Base-by-base conservation (phyloP, 1,140 invertebrate species). In the Danaus melanippus region DNA sequence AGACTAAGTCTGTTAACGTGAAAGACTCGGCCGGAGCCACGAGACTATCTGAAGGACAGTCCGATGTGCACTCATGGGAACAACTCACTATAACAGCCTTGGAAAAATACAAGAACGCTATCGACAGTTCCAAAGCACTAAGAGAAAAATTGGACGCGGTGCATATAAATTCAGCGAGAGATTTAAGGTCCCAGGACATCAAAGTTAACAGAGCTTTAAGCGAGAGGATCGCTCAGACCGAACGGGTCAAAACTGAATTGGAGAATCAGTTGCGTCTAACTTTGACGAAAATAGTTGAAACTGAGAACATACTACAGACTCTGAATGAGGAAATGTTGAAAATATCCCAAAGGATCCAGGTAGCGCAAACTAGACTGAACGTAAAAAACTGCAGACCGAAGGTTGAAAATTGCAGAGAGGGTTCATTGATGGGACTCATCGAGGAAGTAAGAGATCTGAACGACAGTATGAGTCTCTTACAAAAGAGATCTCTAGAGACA, bases 361-460 rank as follows among this genome's bases (percentile, higher is more conserved):
- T 93, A 8, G 92, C 92, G 4, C 93, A 94, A 71, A 94, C 93
- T 4, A 88, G 93, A 64, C 84, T 95, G 69, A 89, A 92, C 66
- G 90, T 92, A 60, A 89, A 93, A 53, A 87, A 89, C 21, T 84
- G 88, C 40, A 80, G 91, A 10, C 91, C 91, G 2, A 83, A 90
- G 12, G 89, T 93, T 4, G 93, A 94, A 74, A 93, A 90, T 73
- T 93, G 92, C 62, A 87, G 92, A 46, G 93, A 94, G 72, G 76
- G 78, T 0, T 86, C 91, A 10, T 89, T 93, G 67, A 88, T 90
- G 56, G 89, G 90, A 7, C 79, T 94, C 9, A 87, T 94, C 42
- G 91, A 93, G 41, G 93, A 93, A 77, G 91, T 93, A 0, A 90
- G 90, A 68, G 88, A 83, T 47, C 84, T 93, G 9, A 88, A 88